Evolutionary conservation across 2,113 vertebrate species (phyloP).

Genomic region (Prinia subflava): DNA sequence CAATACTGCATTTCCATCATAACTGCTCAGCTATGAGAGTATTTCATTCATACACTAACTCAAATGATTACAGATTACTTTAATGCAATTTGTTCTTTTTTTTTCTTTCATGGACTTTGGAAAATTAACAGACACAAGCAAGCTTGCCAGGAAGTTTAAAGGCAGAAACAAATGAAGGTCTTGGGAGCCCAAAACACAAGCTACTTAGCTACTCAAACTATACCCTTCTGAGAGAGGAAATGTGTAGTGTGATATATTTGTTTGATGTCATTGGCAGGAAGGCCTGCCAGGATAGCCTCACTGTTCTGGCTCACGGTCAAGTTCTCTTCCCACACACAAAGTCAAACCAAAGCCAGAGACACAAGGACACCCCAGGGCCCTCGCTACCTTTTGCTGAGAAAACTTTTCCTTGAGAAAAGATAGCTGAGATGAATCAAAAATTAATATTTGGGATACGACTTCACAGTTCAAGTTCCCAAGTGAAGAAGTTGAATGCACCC

Average conservation of each 20-base stretch:
- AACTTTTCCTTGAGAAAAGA: neutral
- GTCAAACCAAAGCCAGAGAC: constrained; percentile 24
- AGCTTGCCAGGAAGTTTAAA: constrained; percentile 63
- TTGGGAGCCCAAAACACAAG: constrained; percentile 52
- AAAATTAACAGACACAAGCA: constrained; percentile 62
- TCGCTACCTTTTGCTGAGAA: neutral
- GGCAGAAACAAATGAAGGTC: constrained; percentile 65
- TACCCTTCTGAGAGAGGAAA: constrained; percentile 54
- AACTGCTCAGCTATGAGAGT: constrained; percentile 43
- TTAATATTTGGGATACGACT: neutral
- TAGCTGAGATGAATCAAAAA: neutral
- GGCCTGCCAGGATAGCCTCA: constrained; percentile 49
- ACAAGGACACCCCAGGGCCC: neutral
- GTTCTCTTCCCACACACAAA: constrained; percentile 20
- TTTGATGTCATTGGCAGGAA: constrained; percentile 42
- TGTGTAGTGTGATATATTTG: constrained; percentile 52
- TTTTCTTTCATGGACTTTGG: constrained; percentile 52
- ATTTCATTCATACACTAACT: constrained; percentile 58
- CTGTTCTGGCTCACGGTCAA: constrained; percentile 40
- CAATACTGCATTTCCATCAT: constrained; percentile 50
- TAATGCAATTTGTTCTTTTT: constrained; percentile 58
- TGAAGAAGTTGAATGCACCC: neutral
- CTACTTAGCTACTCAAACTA: constrained; percentile 43
- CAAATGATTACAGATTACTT: constrained; percentile 68
- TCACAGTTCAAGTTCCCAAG: neutral